A percentile compares a stretch with the other conserved stretches of the same genome.
phyloP scores from a whole-genome alignment of 1,140 invertebrate genomes.

The Ostrea edulis region DNA sequence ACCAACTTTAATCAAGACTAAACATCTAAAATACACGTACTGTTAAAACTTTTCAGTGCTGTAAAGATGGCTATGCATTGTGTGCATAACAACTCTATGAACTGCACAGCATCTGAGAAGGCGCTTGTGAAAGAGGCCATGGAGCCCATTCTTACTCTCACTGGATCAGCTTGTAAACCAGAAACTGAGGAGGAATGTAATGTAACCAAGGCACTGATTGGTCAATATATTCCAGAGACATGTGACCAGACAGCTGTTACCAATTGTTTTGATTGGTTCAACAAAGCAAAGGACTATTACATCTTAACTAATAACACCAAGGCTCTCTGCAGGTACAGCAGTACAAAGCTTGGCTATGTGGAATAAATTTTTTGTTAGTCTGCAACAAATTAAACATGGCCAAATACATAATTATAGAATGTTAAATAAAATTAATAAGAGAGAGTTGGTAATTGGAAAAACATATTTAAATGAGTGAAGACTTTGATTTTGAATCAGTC shows the following conservation, averaged over 20 bases:
- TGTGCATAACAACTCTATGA: slow-evolving; percentile 22
- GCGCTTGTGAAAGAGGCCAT: slow-evolving; percentile 22
- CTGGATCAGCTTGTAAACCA: neutral
- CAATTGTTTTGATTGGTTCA: neutral
- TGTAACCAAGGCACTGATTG: slow-evolving; percentile 10
- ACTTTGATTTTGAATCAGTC: too few relatives aligned
- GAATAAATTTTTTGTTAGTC: too few relatives aligned
- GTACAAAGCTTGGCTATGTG: too few relatives aligned
- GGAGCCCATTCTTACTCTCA: slow-evolving; percentile 5
- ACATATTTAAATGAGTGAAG: too few relatives aligned
- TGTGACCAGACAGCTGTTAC: neutral
- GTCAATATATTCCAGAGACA: neutral
- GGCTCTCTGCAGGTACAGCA: slow-evolving; percentile 5
- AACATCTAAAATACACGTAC: too few relatives aligned
- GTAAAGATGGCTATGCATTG: slow-evolving; percentile 13
- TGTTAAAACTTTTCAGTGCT: neutral
- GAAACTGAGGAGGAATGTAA: slow-evolving; percentile 7
- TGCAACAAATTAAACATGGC: too few relatives aligned
- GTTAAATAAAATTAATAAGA: too few relatives aligned
- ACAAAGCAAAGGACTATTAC: slow-evolving; percentile 2
- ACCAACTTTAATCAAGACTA: too few relatives aligned
- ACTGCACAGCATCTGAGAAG: neutral
- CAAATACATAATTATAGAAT: too few relatives aligned
- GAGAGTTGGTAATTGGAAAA: too few relatives aligned
- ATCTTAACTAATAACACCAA: neutral